Conservation (phyloP, 2,888 invertebrate genomes). For the Achlya flavicornis region DNA sequence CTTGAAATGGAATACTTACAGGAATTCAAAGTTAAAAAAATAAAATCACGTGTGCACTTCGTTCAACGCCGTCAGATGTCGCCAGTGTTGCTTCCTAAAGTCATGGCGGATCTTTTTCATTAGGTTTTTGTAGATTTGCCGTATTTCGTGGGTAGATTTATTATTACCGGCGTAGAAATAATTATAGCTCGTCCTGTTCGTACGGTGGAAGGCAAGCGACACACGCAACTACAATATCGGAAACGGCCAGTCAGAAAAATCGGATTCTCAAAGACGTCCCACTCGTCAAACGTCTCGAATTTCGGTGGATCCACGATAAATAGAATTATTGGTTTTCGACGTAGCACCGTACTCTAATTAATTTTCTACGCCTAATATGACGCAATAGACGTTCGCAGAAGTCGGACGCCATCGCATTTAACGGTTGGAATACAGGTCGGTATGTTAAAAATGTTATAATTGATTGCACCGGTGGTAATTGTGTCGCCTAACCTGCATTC, state of each 20-base stretch:
- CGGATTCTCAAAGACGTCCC: conserved; percentile 57
- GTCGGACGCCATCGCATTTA: conserved; percentile 55
- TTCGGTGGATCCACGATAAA: conserved; percentile 69
- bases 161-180: conserved; percentile 71
- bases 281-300: conserved; percentile 73
- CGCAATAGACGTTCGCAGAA: conserved; percentile 63
- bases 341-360: conserved; percentile 61
- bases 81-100: conserved; percentile 71
- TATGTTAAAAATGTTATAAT: conserved; percentile 39
- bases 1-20: conserved; percentile 59
- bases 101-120: conserved; percentile 81
- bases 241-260: conserved; percentile 52
- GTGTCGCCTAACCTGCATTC: conserved; percentile 37
- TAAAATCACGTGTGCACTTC: conserved; percentile 76
- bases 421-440: conserved; percentile 64
- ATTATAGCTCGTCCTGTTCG: conserved; percentile 63
- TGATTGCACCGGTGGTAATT: conserved; percentile 27
- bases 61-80: conserved; percentile 70
- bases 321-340: conserved; percentile 65
- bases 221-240: conserved; percentile 43
- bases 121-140: conserved; percentile 73
- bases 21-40: conserved; percentile 63
- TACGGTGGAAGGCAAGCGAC: conserved; percentile 64
- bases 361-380: conserved; percentile 72
- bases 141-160: conserved; percentile 79